Evolutionary conservation across 2,888 invertebrate species (phyloP), one percentile per base, ranked within the genome.

Genomic region (Macroteleia sp.): DNA sequence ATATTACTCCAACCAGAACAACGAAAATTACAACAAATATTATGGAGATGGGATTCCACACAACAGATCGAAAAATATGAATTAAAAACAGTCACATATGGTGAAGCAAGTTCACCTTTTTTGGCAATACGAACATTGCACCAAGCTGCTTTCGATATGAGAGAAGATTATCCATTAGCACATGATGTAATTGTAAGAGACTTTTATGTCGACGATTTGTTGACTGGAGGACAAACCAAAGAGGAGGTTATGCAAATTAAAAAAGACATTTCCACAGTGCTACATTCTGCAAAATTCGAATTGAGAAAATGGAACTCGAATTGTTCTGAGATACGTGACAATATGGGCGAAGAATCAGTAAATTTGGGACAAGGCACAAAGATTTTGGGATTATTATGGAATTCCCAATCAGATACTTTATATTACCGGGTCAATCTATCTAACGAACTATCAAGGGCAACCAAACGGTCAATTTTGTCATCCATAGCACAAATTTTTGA

Each of bases 21-120:
- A 50, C 34, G 67, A 6, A 52, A 76, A 19, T 70, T 73, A 4
- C 85, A 86, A 17, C 46, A 82, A 14, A 86, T 88, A 16, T 16
- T 88, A 0, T 88, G 87, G 88, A 54, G 84, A 6, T 42, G 42
- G 0, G 14, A 74, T 12, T 17, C 67, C 6, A 0, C 22, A 0
- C 10, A 46, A 19, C 32, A 57, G 3, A 50, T 77, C 3, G 36
- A 36, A 17, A 30, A 12, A 1, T 82, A 70, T 25, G 59, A 80
- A 8, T 57, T 82, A 0, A 75, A 78, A 20, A 83, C 79, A 8
- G 82, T 84, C 8, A 87, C 82, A 1, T 85, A 84, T 42, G 82
- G 87, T 0, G 79, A 74, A 1, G 80, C 82, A 6, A 64, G 79
- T 6, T 82, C 83, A 4, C 76, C 85, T 0, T 86, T 70, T 62